These are phyloP conservation scores for Myotis brandtii DNA, from an alignment of 2,113 vertebrate species.

Conservation along the genomic window DNA sequence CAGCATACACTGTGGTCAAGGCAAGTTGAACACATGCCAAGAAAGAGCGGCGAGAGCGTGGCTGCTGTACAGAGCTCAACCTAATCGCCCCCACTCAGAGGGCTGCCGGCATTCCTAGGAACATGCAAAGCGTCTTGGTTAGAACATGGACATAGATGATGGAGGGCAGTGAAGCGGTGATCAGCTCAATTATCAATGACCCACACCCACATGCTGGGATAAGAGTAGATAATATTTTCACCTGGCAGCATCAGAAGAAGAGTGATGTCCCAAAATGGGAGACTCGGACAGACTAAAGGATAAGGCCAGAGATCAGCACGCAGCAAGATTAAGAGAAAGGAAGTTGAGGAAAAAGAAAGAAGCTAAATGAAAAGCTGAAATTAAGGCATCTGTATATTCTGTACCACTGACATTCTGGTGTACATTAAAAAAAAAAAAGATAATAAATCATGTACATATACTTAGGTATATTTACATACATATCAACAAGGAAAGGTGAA, in stretches of 20 bases:
- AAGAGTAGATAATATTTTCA: conserved; percentile 86
- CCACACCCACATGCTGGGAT: conserved; percentile 84
- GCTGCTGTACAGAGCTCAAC: not conserved
- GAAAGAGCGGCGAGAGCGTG: not conserved
- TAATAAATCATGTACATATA: conserved; percentile 62
- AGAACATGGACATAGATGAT: conserved; percentile 30
- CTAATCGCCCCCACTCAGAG: not conserved
- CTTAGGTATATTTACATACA: conserved; percentile 57
- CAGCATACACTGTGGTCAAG: not conserved
- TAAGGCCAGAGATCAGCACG: conserved; percentile 89
- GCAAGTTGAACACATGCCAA: conserved; percentile 34
- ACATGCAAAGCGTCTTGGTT: conserved; percentile 63
- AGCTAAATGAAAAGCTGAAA: conserved; percentile 86
- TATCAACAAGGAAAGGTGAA: conserved; percentile 79
- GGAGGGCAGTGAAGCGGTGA: conserved; percentile 41
- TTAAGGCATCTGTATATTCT: conserved; percentile 74
- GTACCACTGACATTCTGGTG: conserved; percentile 78
- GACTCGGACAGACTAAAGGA: conserved; percentile 93
- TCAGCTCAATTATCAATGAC: conserved; percentile 59
- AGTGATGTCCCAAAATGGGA: conserved; percentile 91
- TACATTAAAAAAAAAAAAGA: conserved; percentile 68
- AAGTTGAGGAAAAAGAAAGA: conserved; percentile 84
- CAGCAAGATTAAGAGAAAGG: conserved; percentile 86
- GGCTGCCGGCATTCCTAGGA: not conserved
- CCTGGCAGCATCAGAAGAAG: conserved; percentile 89